Evolutionary conservation across 2,113 vertebrate species (phyloP).

Genomic region (Bujurquina vittata): DNA sequence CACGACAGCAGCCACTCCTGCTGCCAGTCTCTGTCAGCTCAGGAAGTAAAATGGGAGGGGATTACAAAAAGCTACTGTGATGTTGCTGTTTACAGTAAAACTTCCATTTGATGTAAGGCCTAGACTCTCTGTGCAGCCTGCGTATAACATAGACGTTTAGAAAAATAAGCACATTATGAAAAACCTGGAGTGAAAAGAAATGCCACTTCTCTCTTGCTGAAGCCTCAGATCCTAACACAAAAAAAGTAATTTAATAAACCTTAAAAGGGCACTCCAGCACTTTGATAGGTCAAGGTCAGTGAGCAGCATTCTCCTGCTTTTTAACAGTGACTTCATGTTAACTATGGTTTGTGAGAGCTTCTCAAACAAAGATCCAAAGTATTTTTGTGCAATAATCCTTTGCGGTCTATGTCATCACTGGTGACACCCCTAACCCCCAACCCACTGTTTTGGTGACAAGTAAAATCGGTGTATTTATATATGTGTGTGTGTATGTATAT

Average conservation of each 20-base stretch:
- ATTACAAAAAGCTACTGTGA: slow-evolving; percentile 46
- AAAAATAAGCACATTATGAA: neutral
- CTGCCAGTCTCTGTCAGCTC: slow-evolving; percentile 51
- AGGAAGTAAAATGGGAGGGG: slow-evolving; percentile 46
- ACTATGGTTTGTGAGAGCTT: neutral
- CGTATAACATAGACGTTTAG: neutral
- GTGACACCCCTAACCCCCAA: neutral
- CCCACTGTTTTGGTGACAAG: no score
- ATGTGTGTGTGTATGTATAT: no score
- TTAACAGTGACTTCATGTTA: neutral
- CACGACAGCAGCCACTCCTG: slow-evolving; percentile 61
- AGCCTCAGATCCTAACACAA: neutral
- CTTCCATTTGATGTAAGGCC: neutral
- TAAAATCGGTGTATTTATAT: no score
- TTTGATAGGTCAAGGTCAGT: neutral
- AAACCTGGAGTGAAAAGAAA: neutral
- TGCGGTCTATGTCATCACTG: neutral
- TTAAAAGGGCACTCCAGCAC: neutral
- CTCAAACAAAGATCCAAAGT: neutral
- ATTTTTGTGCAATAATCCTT: neutral
- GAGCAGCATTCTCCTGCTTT: neutral
- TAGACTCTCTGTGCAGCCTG: neutral
- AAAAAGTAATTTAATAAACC: neutral
- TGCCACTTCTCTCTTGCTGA: neutral
- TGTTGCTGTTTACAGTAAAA: slow-evolving; percentile 30